Evolutionary conservation across 2,888 invertebrate species (phyloP), one percentile per base, ranked within the genome.

Genomic region (Leuctra nigra): DNA sequence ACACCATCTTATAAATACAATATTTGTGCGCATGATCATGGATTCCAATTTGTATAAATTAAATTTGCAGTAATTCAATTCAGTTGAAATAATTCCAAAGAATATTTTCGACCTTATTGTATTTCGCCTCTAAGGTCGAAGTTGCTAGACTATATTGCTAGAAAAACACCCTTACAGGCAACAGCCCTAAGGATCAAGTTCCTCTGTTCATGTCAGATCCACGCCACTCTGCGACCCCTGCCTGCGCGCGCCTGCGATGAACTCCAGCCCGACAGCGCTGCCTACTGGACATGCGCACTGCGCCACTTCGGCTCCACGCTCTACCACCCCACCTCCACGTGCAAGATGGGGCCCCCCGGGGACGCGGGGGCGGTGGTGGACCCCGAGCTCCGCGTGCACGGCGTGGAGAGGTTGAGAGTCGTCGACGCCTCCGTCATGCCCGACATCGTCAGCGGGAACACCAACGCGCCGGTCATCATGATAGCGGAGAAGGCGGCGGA

Each of bases 301-400:
- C 79, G 74, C 61, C 77, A 81, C 39, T 85, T 86, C 64, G 87
- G 87, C 0, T 72, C 79, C 0, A 87, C 86, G 0, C 82, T 87
- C 57, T 86, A 73, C 65, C 85, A 86, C 71, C 84, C 82, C 1
- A 80, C 78, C 16, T 82, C 84, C 0, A 84, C 84, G 0, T 83
- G 83, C 67, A 84, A 83, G 68, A 86, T 85, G 84, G 84, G 84
- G 3, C 83, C 84, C 0, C 71, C 71, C 41, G 72, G 74, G 68
- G 84, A 85, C 64, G 69, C 69, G 3, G 71, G 72, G 1, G 82
- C 85, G 0, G 86, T 87, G 0, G 86, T 87, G 0, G 82, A 85
- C 67, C 76, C 80, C 1, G 61, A 63, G 22, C 62, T 70, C 11
- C 60, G 59, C 33, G 64, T 65, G 7, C 60, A 65, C 38, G 69